Percentiles rank a stretch among this genome's conserved stretches.
Conservation (phyloP, 2,797 vertebrate species). For the Gallinago solitaria region DNA sequence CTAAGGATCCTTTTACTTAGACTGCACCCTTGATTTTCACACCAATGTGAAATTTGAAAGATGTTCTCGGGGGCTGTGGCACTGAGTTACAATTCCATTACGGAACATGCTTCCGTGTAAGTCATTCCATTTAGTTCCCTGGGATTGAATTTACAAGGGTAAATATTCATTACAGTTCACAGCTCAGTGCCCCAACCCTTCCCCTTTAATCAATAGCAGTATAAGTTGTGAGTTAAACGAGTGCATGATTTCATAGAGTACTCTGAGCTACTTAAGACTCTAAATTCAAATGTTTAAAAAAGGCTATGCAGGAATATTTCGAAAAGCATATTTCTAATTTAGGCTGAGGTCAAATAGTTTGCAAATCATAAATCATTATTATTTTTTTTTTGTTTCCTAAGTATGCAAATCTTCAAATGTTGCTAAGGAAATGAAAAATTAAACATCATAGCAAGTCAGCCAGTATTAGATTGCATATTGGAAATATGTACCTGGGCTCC, state of each 20-base stretch:
- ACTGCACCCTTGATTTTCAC: not conserved
- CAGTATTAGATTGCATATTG: not conserved
- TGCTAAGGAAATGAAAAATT: not conserved
- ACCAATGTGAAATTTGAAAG: not conserved
- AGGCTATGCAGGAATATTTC: not conserved
- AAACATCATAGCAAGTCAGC: not conserved
- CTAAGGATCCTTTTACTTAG: not conserved
- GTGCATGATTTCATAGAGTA: not conserved
- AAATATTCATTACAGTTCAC: not conserved
- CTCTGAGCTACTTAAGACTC: not conserved
- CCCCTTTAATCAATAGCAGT: not conserved
- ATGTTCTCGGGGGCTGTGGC: not conserved
- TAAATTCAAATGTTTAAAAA: not conserved
- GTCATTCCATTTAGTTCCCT: not conserved
- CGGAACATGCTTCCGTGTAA: not conserved
- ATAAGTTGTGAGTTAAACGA: rapidly evolving
- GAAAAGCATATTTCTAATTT: not conserved
- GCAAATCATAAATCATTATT: not conserved
- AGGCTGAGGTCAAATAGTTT: not conserved
- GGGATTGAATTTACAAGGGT: not conserved
- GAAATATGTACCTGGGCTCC: not conserved
- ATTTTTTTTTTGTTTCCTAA: not conserved
- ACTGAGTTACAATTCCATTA: not conserved
- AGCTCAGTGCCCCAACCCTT: not conserved
- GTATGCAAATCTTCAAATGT: not conserved